A percentile compares a stretch with the other conserved stretches of the same genome.
Evolutionary conservation across 2,888 invertebrate genomes (phyloP).

Genomic region (Drosophila peninsularis): DNA sequence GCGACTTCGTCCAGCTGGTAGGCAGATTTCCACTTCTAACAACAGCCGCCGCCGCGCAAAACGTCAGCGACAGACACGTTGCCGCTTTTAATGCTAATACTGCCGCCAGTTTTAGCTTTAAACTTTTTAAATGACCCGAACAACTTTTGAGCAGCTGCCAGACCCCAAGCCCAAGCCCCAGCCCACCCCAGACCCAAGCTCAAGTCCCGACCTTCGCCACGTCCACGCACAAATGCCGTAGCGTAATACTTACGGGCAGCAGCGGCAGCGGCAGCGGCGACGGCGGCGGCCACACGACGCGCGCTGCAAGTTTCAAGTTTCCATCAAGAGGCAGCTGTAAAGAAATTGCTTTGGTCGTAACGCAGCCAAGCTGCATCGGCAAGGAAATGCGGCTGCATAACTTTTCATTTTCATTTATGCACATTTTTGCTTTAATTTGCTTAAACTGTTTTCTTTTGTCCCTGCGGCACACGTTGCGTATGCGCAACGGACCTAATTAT

Average conservation of each 20-base stretch:
- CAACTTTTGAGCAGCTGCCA: constrained; percentile 75
- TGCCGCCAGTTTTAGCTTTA: constrained; percentile 58
- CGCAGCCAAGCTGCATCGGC: constrained; percentile 33
- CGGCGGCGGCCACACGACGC: constrained; percentile 1
- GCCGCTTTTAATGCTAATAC: constrained; percentile 52
- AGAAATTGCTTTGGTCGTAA: constrained; percentile 23
- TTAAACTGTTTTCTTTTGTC: constrained; percentile 48
- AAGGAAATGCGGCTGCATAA: constrained; percentile 46
- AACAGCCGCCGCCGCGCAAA: constrained; percentile 24
- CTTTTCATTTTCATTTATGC: constrained; percentile 67
- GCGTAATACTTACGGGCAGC: constrained; percentile 1
- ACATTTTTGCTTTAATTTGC: constrained; percentile 66
- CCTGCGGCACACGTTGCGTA: constrained; percentile 32
- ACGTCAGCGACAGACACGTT: constrained; percentile 54
- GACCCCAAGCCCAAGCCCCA: constrained; percentile 5
- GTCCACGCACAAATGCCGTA: constrained; percentile 4
- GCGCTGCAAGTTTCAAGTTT: constrained; percentile 60
- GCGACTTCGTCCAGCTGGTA: constrained; percentile 44
- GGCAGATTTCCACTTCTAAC: constrained; percentile 45
- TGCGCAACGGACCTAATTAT: constrained; percentile 37
- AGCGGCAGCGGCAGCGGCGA: neutral
- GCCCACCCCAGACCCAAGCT: neutral
- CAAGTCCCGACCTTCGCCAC: constrained; percentile 5
- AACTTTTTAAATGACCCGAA: constrained; percentile 77
- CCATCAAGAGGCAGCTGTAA: constrained; percentile 52